Conservation (phyloP, 2,797 vertebrate species). For the Pteropus rufus region DNA sequence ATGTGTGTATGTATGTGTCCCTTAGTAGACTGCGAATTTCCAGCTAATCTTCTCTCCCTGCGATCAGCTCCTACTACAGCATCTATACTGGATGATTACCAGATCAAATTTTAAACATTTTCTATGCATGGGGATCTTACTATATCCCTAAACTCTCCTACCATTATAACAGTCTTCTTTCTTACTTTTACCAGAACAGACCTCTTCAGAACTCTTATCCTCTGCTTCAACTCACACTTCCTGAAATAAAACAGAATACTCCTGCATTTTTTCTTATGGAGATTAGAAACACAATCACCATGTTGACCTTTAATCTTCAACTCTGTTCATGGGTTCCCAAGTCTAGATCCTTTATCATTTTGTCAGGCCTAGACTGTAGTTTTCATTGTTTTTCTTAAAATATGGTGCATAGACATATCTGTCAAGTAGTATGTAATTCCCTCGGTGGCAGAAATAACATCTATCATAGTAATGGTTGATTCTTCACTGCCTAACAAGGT, state of each 20-base stretch:
- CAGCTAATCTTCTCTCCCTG: not conserved
- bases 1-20: not conserved
- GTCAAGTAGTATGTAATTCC: not conserved
- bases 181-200: not conserved
- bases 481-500: not conserved
- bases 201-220: not conserved
- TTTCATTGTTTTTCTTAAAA: conserved; percentile 37
- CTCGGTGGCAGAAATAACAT: not conserved
- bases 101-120: not conserved
- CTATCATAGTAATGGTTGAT: not conserved
- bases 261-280: not conserved
- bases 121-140: not conserved
- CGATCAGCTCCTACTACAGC: not conserved
- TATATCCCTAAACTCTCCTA: not conserved
- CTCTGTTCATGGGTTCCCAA: not conserved
- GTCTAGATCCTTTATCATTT: not conserved
- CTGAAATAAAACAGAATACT: conserved; percentile 12
- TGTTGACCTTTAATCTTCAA: not conserved
- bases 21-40: not conserved
- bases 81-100: not conserved
- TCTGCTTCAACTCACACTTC: not conserved
- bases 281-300: not conserved
- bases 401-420: not conserved
- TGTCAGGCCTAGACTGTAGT: not conserved
- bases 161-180: not conserved